Conservation (phyloP, 2,797 vertebrate species). For the Hydrophis major region DNA sequence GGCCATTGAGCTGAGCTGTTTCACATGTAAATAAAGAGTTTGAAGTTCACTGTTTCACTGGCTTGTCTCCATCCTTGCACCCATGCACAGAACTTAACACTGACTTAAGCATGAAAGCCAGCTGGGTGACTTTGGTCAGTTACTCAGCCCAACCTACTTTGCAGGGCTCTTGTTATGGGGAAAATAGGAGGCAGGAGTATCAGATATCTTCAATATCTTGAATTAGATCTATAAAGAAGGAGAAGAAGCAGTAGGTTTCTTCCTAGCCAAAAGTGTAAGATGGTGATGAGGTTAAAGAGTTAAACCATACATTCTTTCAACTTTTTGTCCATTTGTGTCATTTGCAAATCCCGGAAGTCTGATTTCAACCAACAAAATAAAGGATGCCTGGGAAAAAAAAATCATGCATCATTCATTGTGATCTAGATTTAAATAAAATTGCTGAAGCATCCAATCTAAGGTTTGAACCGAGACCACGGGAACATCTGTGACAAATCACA, state of each 20-base stretch:
- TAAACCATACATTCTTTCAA: neutral
- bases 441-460: neutral
- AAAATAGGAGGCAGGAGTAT: neutral
- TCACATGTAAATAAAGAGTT: no score
- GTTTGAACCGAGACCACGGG: neutral
- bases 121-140: neutral
- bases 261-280: neutral
- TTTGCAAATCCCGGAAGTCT: slow-evolving; percentile 4
- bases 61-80: no score
- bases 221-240: neutral
- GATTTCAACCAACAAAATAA: slow-evolving; percentile 10
- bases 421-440: slow-evolving; percentile 30
- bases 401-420: slow-evolving; percentile 35
- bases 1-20: no score
- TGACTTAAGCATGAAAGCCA: neutral
- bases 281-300: neutral
- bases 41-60: no score
- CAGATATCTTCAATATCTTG: neutral
- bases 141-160: neutral
- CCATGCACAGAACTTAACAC: no score
- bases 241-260: neutral
- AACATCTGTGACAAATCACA: slow-evolving; percentile 12
- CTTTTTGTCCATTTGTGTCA: slow-evolving; percentile 2
- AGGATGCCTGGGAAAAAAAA: slow-evolving; percentile 25
- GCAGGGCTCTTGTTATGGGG: neutral